Conservation (phyloP, 2,888 invertebrate genomes). For the Orchesellides sinensis region DNA sequence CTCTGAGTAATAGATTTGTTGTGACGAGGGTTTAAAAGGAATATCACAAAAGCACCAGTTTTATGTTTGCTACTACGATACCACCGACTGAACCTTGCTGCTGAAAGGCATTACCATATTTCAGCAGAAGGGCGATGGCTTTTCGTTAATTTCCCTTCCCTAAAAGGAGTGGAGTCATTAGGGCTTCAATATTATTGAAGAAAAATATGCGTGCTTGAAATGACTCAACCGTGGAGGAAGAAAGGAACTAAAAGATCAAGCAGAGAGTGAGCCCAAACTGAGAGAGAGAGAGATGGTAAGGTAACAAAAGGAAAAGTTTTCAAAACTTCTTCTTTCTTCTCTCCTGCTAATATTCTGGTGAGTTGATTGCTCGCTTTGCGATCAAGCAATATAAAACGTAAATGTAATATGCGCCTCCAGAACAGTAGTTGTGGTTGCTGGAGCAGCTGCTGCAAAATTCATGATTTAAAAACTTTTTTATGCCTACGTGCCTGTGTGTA, state of each 20-base stretch:
- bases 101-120: conserved; percentile 58
- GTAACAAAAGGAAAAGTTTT: conserved; percentile 55
- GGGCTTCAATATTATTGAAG: conserved; percentile 61
- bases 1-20: background rate
- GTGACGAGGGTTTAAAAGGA: conserved; percentile 21
- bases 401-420: background rate
- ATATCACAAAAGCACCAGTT: conserved; percentile 10
- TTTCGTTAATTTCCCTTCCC: conserved; percentile 63
- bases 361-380: conserved; percentile 55
- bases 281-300: conserved; percentile 17
- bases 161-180: conserved; percentile 61
- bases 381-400: background rate
- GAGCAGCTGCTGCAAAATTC: conserved; percentile 18
- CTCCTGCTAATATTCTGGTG: conserved; percentile 30
- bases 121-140: conserved; percentile 61
- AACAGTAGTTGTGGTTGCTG: background rate
- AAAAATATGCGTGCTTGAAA: conserved; percentile 55
- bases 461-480: background rate
- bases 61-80: conserved; percentile 25
- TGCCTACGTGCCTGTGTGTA: background rate
- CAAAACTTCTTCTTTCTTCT: conserved; percentile 34
- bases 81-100: conserved; percentile 42
- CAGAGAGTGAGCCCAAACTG: background rate
- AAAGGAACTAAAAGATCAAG: conserved; percentile 32
- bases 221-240: conserved; percentile 51